Base-by-base conservation (phyloP, 2,113 vertebrate species). In the Atherinomorus stipes region DNA sequence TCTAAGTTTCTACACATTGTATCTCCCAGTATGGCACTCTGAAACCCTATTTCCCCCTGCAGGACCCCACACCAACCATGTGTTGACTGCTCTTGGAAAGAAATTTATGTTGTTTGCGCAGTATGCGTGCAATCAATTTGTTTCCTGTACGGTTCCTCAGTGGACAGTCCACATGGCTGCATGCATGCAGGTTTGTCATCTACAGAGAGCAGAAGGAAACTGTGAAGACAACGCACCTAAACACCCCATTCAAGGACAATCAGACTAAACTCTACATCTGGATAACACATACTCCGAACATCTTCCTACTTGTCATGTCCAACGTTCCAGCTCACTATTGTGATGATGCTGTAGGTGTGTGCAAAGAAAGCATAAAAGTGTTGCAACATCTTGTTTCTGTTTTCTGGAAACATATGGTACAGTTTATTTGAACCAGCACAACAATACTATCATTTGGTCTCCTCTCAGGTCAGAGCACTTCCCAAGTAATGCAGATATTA, bases 191-290 rank as follows among this genome's bases (percentile, higher is more conserved):
- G 7, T 5, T 7, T 34, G 31, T 34, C 5, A 34, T 70, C 42
- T 37, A 26, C 52, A 11, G 76, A 68, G 81, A 62, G 34, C 44
- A 64, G 44, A 71, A 22, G 56, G 66, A 57, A 50, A 42, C 69
- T 11, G 1, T 45, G 67, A 70, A 71, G 62, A 79, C 44, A 71
- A 34, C 37, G 62, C 64, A 76, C 74, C 76, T 81, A 76, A 86
- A 68, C 76, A 72, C 16, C 78, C 49, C 25, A 53, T 74, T 80
- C 57, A 71, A n/a, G 18, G 44, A 47, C 44, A 47, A 8, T 47
- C 1, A 44, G 42, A 44, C 42, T 16, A n/a, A n/a, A 47, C 4
- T 47, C 19, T 61, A 84, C 89, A 90, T 93, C 89, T 89, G 91
- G 79, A 64, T 31, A 76, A 81, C 34, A 66, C 62, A 90, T 90